Evolutionary conservation across 2,888 invertebrate species (phyloP).

Genomic region (Matsumyia berberina): DNA sequence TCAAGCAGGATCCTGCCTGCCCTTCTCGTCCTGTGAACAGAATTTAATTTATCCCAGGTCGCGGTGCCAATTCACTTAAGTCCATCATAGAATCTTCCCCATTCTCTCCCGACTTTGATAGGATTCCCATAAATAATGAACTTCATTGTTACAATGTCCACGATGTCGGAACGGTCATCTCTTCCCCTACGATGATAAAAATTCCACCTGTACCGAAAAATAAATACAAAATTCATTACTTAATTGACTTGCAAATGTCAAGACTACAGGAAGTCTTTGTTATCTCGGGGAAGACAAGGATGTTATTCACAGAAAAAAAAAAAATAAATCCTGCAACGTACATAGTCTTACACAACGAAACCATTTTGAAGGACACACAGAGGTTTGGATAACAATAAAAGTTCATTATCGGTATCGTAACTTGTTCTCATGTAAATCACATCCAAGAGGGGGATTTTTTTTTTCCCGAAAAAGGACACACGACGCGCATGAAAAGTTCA

Average conservation of each 20-base stretch:
- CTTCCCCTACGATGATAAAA: not conserved
- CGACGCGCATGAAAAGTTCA: not conserved
- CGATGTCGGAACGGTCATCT: not conserved
- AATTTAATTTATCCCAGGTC: not conserved
- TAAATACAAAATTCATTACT: constrained; percentile 21
- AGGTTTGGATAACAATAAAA: constrained; percentile 3
- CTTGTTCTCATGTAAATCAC: constrained; percentile 30
- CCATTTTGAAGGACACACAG: constrained; percentile 6
- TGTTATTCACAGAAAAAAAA: constrained; percentile 1
- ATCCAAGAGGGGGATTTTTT: constrained; percentile 2
- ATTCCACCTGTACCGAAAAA: constrained; percentile 32
- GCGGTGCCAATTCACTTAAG: too few relatives aligned
- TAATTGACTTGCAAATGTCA: constrained; percentile 43
- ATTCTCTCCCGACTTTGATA: not conserved
- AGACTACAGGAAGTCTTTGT: not conserved
- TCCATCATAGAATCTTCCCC: too few relatives aligned
- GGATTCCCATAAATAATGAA: constrained; percentile 40
- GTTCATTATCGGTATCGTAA: constrained; percentile 31
- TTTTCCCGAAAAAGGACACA: not conserved
- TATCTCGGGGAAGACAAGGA: constrained; percentile 14
- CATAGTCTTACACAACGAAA: not conserved
- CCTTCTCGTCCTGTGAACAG: not conserved
- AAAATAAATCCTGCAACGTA: constrained; percentile 3
- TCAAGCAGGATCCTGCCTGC: not conserved
- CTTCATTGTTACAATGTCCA: constrained; percentile 26